Conservation (phyloP, 2,797 vertebrate species). For the Selene dorsalis region DNA sequence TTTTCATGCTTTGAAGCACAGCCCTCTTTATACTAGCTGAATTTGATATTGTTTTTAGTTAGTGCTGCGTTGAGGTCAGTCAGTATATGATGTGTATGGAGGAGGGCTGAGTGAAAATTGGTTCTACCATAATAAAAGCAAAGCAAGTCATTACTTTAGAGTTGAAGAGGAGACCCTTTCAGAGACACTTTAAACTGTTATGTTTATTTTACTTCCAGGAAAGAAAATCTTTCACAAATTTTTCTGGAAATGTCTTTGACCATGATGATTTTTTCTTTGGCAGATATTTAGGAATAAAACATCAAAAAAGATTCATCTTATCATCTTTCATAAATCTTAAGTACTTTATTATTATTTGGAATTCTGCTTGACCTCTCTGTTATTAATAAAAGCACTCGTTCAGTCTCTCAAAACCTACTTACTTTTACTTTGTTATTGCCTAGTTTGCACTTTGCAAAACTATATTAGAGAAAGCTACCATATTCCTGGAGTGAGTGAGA, state of each 20-base stretch:
- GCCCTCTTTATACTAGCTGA: neutral
- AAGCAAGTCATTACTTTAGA: slow-evolving; percentile 30
- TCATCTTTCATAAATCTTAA: slow-evolving; percentile 5
- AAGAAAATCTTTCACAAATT: slow-evolving; percentile 28
- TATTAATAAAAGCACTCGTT: slow-evolving; percentile 2
- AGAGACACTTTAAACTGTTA: slow-evolving; percentile 24
- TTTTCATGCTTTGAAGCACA: slow-evolving; percentile 17
- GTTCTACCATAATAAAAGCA: slow-evolving; percentile 29
- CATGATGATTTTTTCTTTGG: slow-evolving; percentile 12
- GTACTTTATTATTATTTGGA: slow-evolving; percentile 18
- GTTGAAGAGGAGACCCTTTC: slow-evolving; percentile 14
- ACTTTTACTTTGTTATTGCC: neutral
- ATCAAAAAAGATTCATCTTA: slow-evolving; percentile 8
- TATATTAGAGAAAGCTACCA: neutral
- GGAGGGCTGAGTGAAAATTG: neutral
- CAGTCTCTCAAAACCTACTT: neutral
- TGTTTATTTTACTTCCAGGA: slow-evolving; percentile 44
- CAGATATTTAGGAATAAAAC: slow-evolving; percentile 14
- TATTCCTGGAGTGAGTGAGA: neutral
- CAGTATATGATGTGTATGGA: slow-evolving; percentile 14
- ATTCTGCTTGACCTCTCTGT: neutral
- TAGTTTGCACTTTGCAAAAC: neutral
- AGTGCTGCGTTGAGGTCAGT: slow-evolving; percentile 9
- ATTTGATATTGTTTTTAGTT: slow-evolving; percentile 21
- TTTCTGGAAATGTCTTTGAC: slow-evolving; percentile 33